Evolutionary conservation across 2,888 invertebrate genomes (phyloP), one percentile per base, ranked within the genome.

Genomic region (Drosophila paramelanica): DNA sequence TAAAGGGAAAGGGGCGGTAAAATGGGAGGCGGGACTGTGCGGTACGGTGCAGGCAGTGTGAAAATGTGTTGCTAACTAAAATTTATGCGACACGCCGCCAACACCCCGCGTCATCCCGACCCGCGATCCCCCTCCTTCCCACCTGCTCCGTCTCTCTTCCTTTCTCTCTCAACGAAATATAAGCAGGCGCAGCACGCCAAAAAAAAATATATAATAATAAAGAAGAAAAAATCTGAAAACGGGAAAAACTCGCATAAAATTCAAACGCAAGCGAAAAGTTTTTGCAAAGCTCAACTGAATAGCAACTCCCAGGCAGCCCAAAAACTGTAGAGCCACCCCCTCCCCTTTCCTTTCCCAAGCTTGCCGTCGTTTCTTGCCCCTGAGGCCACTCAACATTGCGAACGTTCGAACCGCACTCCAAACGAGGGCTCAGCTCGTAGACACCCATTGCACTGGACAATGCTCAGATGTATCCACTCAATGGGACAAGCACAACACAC

Each of bases 41-140:
- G 31, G 31, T 31, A 39, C 5, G 39, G 58, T 47, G 60, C 49
- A 56, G 59, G 60, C 67, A 47, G 87, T 89, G 84, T 71, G 89
- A 88, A 88, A 88, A 82, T 82, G 87, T 88, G 89, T 83, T 79
- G 64, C 88, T 87, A 83, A 83, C 83, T 89, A 84, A 84, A 83
- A 83, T 83, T 83, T 83, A 83, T 83, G 89, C 83, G 85, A 87
- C 89, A 89, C 81, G 56, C 67, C 71, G 78, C 42, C 67, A 55
- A 42, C 6, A 17, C 20, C 33, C 45, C 25, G 2, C 1, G 1
- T 41, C 31, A 10, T 31, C 7, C 14, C 14, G 8, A 3, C 23
- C 25, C 31, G 1, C 45, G 5, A 5, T 6, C 27, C 11, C 5
- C 36, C 46, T 10, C 17, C 33, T 23, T n/a, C 42, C 43, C 23